Evolutionary conservation across 1,140 invertebrate species (phyloP).

Genomic region (Caenorhabditis elegans): WBcel235 BX284606.5:2450501-2451000

Average conservation of each 20-base stretch:
- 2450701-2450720: slow-evolving; percentile 14
- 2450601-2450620: too few species aligned
- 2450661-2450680: background rate
- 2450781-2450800: too few species aligned
- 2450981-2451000: background rate
- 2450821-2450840: too few species aligned
- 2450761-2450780: too few species aligned
- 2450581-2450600: too few species aligned
- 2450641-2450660: too few species aligned
- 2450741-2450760: slow-evolving; percentile 17
- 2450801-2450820: too few species aligned
- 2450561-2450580: too few species aligned
- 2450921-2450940: background rate
- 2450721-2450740: slow-evolving; percentile 22
- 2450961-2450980: background rate
- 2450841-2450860: background rate
- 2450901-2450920: slow-evolving; percentile 2
- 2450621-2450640: too few species aligned
- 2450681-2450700: background rate
- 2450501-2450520: slow-evolving; percentile 23
- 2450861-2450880: background rate
- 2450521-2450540: too few species aligned
- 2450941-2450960: background rate
- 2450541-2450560: too few species aligned
- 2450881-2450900: background rate